Percentiles rank a stretch among this genome's conserved stretches.
Conservation (phyloP, 2,113 vertebrate genomes). For the Arenaria interpres region DNA sequence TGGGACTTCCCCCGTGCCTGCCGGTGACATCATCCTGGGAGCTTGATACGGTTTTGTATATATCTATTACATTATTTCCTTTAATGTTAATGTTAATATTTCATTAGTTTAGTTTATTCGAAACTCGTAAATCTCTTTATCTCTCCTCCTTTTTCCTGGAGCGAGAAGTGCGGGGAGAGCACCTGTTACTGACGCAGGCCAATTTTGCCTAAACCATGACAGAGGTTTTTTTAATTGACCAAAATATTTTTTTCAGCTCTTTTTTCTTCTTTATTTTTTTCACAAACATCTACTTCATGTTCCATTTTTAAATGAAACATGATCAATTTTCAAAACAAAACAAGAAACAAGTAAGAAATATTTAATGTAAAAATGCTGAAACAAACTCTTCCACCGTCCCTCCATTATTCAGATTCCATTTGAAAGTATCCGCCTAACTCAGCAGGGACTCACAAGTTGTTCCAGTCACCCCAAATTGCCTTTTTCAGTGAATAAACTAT, state of each 20-base stretch:
- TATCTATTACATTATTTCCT: no score
- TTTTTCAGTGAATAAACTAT: slow-evolving; percentile 9
- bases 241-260: neutral
- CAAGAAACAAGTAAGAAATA: neutral
- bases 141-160: no score
- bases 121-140: no score
- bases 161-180: no score
- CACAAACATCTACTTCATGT: neutral
- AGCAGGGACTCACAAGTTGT: neutral
- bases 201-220: no score
- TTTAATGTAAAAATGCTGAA: neutral
- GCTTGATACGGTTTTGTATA: no score
- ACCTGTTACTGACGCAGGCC: no score
- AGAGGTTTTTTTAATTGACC: neutral
- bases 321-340: neutral
- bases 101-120: no score
- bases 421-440: neutral
- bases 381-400: neutral
- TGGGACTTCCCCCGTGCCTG: no score
- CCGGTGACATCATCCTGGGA: no score
- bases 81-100: no score
- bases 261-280: neutral
- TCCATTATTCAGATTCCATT: neutral
- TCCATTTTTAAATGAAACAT: neutral
- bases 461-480: neutral